These are phyloP conservation scores for Stegana nigrithorax DNA, from an alignment of 2,888 invertebrate species.

Conservation along the genomic window DNA sequence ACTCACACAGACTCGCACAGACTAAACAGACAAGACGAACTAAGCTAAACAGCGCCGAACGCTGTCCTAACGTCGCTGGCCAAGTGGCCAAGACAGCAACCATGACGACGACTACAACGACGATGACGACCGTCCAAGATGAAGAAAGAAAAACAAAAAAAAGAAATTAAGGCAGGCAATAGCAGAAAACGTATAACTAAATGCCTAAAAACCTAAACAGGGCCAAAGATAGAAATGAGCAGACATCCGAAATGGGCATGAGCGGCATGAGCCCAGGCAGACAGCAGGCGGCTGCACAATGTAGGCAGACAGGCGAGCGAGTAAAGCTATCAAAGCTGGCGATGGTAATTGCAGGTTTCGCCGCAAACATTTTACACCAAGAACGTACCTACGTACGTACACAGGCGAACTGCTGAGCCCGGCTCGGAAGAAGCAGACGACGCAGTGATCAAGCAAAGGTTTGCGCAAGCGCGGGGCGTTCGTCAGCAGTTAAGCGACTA, in stretches of 20 bases:
- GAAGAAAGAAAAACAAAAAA: no score
- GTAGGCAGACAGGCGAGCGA: constrained; percentile 10
- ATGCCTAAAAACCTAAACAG: constrained; percentile 57
- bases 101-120: neutral
- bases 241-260: constrained; percentile 14
- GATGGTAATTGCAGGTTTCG: constrained; percentile 64
- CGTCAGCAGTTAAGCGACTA: neutral
- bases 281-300: neutral
- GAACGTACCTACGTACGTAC: neutral
- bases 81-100: no score
- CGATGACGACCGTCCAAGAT: neutral
- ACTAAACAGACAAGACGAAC: constrained; percentile 11
- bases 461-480: constrained; percentile 19
- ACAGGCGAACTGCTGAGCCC: neutral
- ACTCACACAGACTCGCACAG: neutral
- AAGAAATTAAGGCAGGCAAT: no score
- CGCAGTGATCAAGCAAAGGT: neutral
- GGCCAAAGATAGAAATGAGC: constrained; percentile 24
- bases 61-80: constrained; percentile 61
- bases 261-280: constrained; percentile 27
- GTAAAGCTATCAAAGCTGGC: constrained; percentile 57
- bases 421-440: neutral
- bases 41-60: constrained; percentile 24
- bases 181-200: constrained; percentile 34
- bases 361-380: constrained; percentile 51